Evolutionary conservation across 2,797 vertebrate genomes (phyloP), one percentile per base, ranked within the genome.

Genomic region (Tangara arthus): DNA sequence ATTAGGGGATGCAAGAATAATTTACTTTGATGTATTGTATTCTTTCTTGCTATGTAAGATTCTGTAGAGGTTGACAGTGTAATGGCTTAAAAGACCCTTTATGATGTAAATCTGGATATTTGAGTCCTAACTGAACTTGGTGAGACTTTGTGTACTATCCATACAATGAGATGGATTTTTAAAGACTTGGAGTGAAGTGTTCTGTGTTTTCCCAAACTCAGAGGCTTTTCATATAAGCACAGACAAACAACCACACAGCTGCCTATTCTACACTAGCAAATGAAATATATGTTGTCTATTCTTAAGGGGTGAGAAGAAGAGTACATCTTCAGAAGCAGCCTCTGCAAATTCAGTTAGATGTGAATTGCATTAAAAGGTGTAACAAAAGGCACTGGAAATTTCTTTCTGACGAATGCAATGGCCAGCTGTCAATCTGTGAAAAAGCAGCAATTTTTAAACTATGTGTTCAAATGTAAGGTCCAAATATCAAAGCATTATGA

Each of bases 41-140:
- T 91, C 89, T 94, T 93, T 84, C 77, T 93, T 90, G 37, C 72
- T 76, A 18, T 94, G 72, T 44, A 92, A 78, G 47, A 49, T 76
- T 83, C 70, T 37, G 2, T 82, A 77, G 76, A 80, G 69, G 66
- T 55, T 95, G 72, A 65, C 56, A 84, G 50, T 90, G 73, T 66
- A 95, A 94, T 64, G 81, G 77, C 56, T 87, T 93, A 65, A 92
- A 94, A 94, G 81, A 71, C 14, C 64, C 28, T 83, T 96, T 96
- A 37, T 97, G 72, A 95, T 96, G 93, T 80, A 91, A 97, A 96
- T 97, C 46, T 93, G 81, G 37, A n/a, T 94, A 82, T 90, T 24
- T 52, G 75, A 72, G 66, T 46, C 68, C 63, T 84, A 75, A 88
- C 46, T 46, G 61, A 95, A 85, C 34, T 84, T 8, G 8, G 37